These are phyloP conservation scores for Actinia tenebrosa DNA, from an alignment of 64 coral and sea anemone species.

Conservation along the genomic window DNA sequence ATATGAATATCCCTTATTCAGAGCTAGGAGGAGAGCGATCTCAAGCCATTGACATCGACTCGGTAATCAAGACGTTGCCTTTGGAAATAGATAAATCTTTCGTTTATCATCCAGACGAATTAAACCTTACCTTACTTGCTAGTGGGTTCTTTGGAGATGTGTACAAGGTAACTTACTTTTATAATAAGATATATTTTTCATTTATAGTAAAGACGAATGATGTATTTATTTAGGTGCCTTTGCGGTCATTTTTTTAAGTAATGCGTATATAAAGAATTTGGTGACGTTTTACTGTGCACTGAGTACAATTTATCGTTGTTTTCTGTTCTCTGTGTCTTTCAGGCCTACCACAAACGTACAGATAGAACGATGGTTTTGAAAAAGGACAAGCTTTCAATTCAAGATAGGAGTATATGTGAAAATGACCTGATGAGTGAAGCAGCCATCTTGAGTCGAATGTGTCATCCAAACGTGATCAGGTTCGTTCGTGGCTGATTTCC, in stretches of 20 bases:
- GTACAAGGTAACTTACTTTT: constrained; percentile 50
- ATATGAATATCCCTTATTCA: constrained; percentile 23
- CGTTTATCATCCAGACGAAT: constrained; percentile 67
- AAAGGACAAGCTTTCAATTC: constrained; percentile 41
- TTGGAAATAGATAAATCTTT: constrained; percentile 46
- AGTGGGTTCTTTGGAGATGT: constrained; percentile 80
- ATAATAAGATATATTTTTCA: not conserved
- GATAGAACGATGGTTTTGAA: constrained; percentile 80
- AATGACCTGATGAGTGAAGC: constrained; percentile 50
- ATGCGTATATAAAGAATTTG: not conserved
- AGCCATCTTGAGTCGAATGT: constrained; percentile 59
- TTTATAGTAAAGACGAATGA: not conserved
- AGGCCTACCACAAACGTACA: constrained; percentile 67
- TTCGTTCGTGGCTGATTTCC: constrained; percentile 11
- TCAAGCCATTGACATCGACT: not conserved
- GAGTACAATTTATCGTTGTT: constrained; percentile 7
- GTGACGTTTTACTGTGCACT: constrained; percentile 8
- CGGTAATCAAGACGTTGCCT: constrained; percentile 46
- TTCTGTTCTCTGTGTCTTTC: constrained; percentile 23
- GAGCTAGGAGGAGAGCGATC: not conserved
- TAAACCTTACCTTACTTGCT: constrained; percentile 45
- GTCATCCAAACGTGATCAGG: constrained; percentile 74
- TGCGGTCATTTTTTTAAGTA: not conserved
- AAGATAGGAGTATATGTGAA: constrained; percentile 3
- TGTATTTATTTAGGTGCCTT: constrained; percentile 17